These are phyloP conservation scores for Melipona quadrifasciata DNA, from an alignment of 1,140 invertebrate species.

Conservation along the genomic window DNA sequence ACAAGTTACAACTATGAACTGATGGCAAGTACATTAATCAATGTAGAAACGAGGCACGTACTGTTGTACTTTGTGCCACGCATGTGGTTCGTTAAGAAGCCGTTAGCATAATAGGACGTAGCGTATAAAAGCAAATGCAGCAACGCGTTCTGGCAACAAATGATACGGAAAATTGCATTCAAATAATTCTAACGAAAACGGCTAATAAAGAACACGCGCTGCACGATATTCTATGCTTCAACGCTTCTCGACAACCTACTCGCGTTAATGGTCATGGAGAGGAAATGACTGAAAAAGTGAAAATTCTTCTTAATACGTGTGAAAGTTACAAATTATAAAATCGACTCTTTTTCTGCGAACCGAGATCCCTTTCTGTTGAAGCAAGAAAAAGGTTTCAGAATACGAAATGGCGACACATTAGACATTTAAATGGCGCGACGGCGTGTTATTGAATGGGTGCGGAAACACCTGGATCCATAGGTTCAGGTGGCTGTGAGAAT, in stretches of 20 bases:
- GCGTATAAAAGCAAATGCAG: neutral
- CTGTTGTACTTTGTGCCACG: slow-evolving; percentile 39
- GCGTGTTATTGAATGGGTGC: slow-evolving; percentile 47
- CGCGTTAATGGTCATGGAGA: neutral
- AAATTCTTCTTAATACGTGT: neutral
- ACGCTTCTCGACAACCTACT: neutral
- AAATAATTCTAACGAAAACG: slow-evolving; percentile 14
- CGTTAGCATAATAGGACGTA: slow-evolving; percentile 42
- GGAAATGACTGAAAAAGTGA: neutral
- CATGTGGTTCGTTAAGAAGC: slow-evolving; percentile 55
- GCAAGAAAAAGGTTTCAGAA: slow-evolving; percentile 32
- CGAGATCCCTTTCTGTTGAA: neutral
- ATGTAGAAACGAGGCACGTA: slow-evolving; percentile 35
- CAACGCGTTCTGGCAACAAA: neutral
- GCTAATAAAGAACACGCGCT: neutral
- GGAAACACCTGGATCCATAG: slow-evolving; percentile 52
- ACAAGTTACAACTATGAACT: slow-evolving; percentile 11
- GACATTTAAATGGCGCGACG: slow-evolving; percentile 35
- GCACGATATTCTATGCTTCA: too few species aligned
- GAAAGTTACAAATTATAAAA: neutral
- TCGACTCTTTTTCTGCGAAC: neutral
- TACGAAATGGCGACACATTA: slow-evolving; percentile 18
- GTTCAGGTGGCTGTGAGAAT: slow-evolving; percentile 53
- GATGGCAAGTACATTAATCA: slow-evolving; percentile 47
- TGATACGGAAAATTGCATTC: neutral